These are phyloP conservation scores for Clarias magur DNA, from an alignment of 2,113 vertebrate species.

Conservation along the genomic window DNA sequence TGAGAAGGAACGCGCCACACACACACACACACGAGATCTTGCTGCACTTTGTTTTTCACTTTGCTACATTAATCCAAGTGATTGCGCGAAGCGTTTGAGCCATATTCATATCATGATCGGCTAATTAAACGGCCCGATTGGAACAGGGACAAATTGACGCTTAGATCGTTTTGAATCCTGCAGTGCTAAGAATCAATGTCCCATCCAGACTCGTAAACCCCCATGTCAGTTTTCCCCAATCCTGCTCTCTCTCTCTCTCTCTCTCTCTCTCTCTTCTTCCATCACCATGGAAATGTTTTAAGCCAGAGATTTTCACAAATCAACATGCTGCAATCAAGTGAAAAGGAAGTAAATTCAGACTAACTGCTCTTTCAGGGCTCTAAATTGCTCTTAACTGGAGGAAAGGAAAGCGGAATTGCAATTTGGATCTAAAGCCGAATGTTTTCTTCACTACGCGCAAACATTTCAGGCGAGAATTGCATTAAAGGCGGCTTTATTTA, in stretches of 20 bases:
- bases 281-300: conserved; percentile 39
- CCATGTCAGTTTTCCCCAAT: conserved; percentile 24
- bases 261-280: background rate
- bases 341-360: conserved; percentile 55
- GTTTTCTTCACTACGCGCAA: conserved; percentile 44
- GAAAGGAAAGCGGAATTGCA: conserved; percentile 36
- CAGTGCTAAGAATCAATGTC: conserved; percentile 16
- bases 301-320: conserved; percentile 50
- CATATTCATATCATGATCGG: background rate
- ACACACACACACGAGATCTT: background rate
- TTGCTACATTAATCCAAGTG: conserved; percentile 25
- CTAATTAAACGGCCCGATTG: conserved; percentile 1
- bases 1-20: conserved; percentile 24
- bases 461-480: conserved; percentile 23
- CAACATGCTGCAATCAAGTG: conserved; percentile 56
- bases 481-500: conserved; percentile 25
- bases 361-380: conserved; percentile 47
- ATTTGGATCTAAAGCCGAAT: conserved; percentile 15
- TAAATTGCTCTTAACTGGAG: conserved; percentile 54
- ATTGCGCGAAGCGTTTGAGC: background rate
- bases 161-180: conserved; percentile 28
- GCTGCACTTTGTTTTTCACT: background rate
- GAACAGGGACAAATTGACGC: background rate
- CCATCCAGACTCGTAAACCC: background rate
- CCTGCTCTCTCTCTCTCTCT: conserved; percentile 27